Evolutionary conservation across 2,888 invertebrate species (phyloP).

Genomic region (Meiosimyza platycephala): DNA sequence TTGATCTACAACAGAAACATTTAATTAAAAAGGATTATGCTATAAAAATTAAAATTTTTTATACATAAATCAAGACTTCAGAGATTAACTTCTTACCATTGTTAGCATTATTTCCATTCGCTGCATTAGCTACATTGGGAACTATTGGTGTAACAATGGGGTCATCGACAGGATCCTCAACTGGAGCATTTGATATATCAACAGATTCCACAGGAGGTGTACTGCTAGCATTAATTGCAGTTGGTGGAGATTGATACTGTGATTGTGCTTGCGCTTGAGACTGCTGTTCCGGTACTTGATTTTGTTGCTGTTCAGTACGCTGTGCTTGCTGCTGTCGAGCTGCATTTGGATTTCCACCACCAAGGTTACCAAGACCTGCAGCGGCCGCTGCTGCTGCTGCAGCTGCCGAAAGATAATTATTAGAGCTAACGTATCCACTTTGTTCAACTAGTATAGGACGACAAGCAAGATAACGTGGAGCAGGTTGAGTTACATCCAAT

Average conservation of each 20-base stretch:
- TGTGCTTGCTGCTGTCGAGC: slow-evolving; percentile 40
- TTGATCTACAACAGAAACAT: slow-evolving; percentile 26
- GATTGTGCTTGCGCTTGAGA: slow-evolving; percentile 8
- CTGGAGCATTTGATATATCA: slow-evolving; percentile 39
- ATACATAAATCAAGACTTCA: slow-evolving; percentile 21
- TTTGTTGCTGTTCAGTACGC: slow-evolving; percentile 45
- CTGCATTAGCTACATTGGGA: slow-evolving; percentile 28
- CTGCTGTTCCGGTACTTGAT: background rate
- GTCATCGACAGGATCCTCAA: slow-evolving; percentile 60
- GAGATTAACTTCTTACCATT: slow-evolving; percentile 29
- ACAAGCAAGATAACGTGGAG: slow-evolving; percentile 78
- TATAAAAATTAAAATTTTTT: slow-evolving; percentile 28
- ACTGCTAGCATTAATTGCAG: slow-evolving; percentile 40
- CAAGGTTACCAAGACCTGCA: slow-evolving; percentile 24
- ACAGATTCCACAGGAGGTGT: slow-evolving; percentile 40
- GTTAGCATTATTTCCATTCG: slow-evolving; percentile 39
- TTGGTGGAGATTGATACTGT: slow-evolving; percentile 41
- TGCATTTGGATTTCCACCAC: slow-evolving; percentile 15
- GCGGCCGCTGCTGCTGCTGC: slow-evolving; percentile 45
- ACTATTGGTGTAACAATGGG: slow-evolving; percentile 49
- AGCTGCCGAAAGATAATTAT: slow-evolving; percentile 56
- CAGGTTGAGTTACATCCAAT: slow-evolving; percentile 75
- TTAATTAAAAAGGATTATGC: slow-evolving; percentile 4
- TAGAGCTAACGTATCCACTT: slow-evolving; percentile 68
- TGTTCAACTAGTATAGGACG: slow-evolving; percentile 80